phyloP scores from a whole-genome alignment of 1,140 invertebrate genomes.

The Nymphalis io region DNA sequence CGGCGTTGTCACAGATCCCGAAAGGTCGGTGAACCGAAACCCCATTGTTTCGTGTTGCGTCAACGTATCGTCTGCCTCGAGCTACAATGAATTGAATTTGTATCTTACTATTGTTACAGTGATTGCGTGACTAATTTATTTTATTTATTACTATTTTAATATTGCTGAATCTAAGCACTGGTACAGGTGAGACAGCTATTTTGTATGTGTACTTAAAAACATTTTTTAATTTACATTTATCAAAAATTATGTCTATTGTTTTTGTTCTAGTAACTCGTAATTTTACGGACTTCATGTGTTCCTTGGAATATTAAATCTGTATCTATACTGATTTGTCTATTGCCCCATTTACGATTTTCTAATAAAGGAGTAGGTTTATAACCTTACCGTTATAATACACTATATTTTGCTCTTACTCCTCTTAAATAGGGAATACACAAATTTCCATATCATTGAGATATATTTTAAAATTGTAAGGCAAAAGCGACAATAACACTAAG shows the following conservation, averaged over 20 bases:
- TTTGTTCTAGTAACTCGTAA: background rate
- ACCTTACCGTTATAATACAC: too few relatives aligned
- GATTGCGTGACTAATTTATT: slow-evolving; percentile 72
- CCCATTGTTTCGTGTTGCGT: slow-evolving; percentile 78
- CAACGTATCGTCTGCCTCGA: slow-evolving; percentile 75
- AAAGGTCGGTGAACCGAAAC: slow-evolving; percentile 76
- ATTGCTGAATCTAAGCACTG: slow-evolving; percentile 34
- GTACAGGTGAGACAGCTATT: slow-evolving; percentile 34
- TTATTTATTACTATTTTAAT: slow-evolving; percentile 50
- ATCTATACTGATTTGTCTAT: too few relatives aligned
- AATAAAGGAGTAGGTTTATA: too few relatives aligned
- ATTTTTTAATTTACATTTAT: background rate
- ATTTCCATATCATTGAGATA: background rate
- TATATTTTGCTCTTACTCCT: too few relatives aligned
- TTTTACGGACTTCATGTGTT: background rate
- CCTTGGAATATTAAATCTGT: too few relatives aligned
- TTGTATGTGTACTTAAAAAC: background rate
- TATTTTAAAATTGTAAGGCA: background rate
- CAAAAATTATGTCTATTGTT: background rate
- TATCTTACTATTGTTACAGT: slow-evolving; percentile 71
- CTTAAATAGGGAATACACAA: background rate
- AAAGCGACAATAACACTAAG: background rate
- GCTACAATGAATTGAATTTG: slow-evolving; percentile 76
- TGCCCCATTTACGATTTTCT: too few relatives aligned
- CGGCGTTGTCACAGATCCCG: slow-evolving; percentile 75